Conservation (phyloP, 2,888 invertebrate species). For the Conops quadrifasciatus region DNA sequence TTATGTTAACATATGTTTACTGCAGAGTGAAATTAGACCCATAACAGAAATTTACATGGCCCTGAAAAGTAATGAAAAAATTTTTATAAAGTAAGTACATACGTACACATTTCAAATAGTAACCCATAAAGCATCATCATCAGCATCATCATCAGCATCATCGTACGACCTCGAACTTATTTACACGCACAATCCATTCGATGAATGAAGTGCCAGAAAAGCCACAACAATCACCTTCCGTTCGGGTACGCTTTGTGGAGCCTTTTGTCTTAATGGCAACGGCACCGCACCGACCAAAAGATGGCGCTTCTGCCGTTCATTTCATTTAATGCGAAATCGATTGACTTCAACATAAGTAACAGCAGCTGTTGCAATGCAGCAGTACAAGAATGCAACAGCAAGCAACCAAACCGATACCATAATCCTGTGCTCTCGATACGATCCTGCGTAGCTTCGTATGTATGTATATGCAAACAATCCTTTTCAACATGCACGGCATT, state of each 20-base stretch:
- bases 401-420: not conserved
- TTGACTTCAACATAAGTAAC: slow-evolving; percentile 28
- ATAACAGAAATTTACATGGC: no score
- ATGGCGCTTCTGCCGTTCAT: slow-evolving; percentile 19
- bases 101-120: no score
- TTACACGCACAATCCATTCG: no score
- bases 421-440: slow-evolving; percentile 9
- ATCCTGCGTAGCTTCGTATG: slow-evolving; percentile 13
- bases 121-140: no score
- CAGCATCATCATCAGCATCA: no score
- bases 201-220: not conserved
- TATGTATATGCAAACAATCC: no score
- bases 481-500: slow-evolving; percentile 1
- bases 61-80: no score
- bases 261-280: not conserved
- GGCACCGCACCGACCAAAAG: not conserved
- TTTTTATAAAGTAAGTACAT: no score
- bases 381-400: not conserved
- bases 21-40: no score
- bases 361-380: slow-evolving; percentile 16
- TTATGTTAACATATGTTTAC: no score
- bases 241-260: not conserved
- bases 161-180: no score
- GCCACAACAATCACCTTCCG: not conserved
- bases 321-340: slow-evolving; percentile 33